Conservation (phyloP, 2,113 vertebrate genomes). For the Paradisaea rubra region DNA sequence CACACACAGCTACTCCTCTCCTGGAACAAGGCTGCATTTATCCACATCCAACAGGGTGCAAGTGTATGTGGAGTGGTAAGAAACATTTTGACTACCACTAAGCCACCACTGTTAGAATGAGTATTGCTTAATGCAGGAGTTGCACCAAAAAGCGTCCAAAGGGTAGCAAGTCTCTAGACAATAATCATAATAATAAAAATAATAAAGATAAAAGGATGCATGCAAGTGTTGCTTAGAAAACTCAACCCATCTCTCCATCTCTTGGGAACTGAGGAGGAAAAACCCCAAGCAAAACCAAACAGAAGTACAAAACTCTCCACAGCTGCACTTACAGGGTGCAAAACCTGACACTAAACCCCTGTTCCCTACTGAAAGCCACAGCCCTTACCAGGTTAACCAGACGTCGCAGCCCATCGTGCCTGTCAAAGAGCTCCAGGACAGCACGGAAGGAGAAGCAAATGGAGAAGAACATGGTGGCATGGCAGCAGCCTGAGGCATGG, state of each 20-base stretch:
- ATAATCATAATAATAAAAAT: not conserved
- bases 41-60: not conserved
- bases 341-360: not conserved
- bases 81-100: not conserved
- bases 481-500: constrained; percentile 96
- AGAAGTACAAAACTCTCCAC: not conserved
- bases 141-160: not conserved
- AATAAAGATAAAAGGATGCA: not conserved
- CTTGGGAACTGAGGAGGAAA: not conserved
- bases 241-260: not conserved
- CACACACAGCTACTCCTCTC: not conserved
- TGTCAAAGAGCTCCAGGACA: constrained; percentile 94
- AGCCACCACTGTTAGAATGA: not conserved
- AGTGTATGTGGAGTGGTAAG: rapidly evolving
- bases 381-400: constrained; percentile 91
- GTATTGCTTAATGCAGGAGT: not conserved
- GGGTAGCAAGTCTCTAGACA: not conserved
- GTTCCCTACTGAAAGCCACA: not conserved
- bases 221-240: not conserved
- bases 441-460: constrained; percentile 98
- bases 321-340: not conserved
- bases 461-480: constrained; percentile 99
- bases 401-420: constrained; percentile 92
- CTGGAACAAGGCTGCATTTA: not conserved
- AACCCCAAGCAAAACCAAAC: not conserved